A percentile compares a stretch with the other conserved stretches of the same genome.
Conservation (phyloP, 2,113 vertebrate genomes). For the Solea solea region DNA sequence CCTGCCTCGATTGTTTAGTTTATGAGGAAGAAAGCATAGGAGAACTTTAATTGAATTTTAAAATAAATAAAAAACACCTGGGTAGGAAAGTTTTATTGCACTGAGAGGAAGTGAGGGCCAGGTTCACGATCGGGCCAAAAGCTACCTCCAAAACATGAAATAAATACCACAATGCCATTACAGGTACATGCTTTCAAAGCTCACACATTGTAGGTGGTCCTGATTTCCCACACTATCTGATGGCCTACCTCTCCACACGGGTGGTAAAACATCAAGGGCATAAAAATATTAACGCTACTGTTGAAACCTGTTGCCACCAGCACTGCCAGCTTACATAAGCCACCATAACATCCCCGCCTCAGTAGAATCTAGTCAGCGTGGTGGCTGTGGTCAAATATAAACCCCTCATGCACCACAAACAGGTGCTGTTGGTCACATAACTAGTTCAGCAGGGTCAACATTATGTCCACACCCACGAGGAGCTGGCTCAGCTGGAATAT, state of each 20-base stretch:
- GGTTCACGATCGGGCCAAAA: constrained; percentile 29
- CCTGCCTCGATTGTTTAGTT: constrained; percentile 30
- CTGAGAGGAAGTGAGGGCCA: constrained; percentile 9
- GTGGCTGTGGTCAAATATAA: constrained; percentile 34
- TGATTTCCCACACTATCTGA: constrained; percentile 21
- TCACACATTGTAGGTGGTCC: constrained; percentile 45
- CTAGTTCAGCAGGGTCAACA: constrained; percentile 41
- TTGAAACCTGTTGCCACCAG: not conserved
- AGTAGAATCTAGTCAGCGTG: constrained; percentile 15
- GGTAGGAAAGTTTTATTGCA: constrained; percentile 30
- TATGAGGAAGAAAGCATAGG: constrained; percentile 20
- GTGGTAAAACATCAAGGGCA: constrained; percentile 18
- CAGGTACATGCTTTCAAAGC: constrained; percentile 13
- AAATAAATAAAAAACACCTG: constrained; percentile 21
- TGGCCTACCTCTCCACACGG: not conserved
- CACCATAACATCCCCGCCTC: constrained; percentile 20
- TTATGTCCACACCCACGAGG: constrained; percentile 37
- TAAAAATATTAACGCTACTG: constrained; percentile 39
- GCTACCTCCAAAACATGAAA: constrained; percentile 17
- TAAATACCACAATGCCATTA: constrained; percentile 4
- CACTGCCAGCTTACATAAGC: constrained; percentile 8
- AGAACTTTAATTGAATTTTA: constrained; percentile 1
- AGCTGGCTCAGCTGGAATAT: constrained; percentile 29
- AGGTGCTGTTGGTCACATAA: constrained; percentile 21
- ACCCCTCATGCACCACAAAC: constrained; percentile 26